Percentiles rank a stretch among this genome's conserved stretches.
Evolutionary conservation across 1,140 invertebrate genomes (phyloP).

Genomic region (Eupristina koningsbergeri): DNA sequence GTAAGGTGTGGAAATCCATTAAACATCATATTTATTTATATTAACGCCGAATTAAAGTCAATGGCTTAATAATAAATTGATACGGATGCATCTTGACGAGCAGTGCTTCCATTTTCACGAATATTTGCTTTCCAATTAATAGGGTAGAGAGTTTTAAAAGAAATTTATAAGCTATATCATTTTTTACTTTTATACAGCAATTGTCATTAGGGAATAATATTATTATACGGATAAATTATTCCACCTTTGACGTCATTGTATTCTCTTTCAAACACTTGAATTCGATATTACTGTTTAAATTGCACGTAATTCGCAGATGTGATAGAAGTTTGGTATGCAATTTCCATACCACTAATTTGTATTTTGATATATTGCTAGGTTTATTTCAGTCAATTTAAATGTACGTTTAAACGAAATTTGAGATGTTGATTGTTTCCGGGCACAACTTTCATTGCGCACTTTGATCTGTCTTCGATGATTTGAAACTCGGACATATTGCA

Average conservation of each 20-base stretch:
- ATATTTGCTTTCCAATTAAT: too few species aligned
- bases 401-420: neutral
- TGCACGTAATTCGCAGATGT: neutral
- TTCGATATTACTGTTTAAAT: neutral
- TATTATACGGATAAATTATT: too few species aligned
- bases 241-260: too few species aligned
- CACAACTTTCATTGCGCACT: neutral
- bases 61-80: too few species aligned
- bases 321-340: neutral
- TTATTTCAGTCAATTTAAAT: neutral
- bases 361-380: neutral
- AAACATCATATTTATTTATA: neutral
- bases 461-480: neutral
- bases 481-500: neutral
- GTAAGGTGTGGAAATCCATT: slow-evolving; percentile 58
- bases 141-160: too few species aligned
- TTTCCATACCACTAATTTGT: neutral
- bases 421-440: neutral
- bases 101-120: too few species aligned
- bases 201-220: too few species aligned
- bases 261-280: neutral
- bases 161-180: too few species aligned
- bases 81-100: too few species aligned
- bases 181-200: too few species aligned
- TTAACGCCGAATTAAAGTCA: too few species aligned